These are phyloP conservation scores for Drosophila triauraria DNA, from an alignment of 1,140 invertebrate species.

Conservation along the genomic window DNA sequence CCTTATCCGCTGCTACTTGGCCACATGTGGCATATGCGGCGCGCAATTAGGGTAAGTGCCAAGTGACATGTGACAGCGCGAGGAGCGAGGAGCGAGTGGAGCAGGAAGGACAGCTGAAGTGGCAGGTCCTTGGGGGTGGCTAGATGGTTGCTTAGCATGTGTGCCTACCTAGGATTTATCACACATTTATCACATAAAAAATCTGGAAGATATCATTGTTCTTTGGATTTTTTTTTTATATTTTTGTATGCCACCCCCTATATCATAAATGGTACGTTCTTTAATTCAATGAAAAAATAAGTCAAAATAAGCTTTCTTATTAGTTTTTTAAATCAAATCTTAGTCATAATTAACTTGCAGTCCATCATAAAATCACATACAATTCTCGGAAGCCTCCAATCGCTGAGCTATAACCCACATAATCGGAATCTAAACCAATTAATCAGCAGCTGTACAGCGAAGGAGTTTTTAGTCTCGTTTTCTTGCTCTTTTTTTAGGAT, in stretches of 20 bases:
- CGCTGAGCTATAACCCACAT: conserved; percentile 18
- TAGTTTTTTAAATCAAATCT: neutral
- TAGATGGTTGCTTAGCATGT: conserved; percentile 9
- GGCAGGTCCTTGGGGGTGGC: conserved; percentile 29
- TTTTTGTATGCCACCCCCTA: too few species aligned
- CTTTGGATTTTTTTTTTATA: too few species aligned
- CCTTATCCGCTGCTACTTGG: conserved; percentile 37
- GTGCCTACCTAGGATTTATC: conserved; percentile 9
- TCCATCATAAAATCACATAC: neutral
- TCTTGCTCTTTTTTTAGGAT: conserved; percentile 12
- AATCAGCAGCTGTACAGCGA: conserved; percentile 52
- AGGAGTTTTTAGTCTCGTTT: conserved; percentile 11
- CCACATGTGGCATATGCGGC: conserved; percentile 58
- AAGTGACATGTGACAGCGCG: conserved; percentile 65
- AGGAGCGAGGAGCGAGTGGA: neutral
- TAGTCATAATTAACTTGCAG: conserved; percentile 4
- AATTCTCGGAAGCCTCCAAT: conserved; percentile 5
- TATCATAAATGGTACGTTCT: too few species aligned
- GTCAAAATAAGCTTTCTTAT: too few species aligned
- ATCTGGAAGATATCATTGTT: neutral
- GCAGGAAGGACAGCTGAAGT: conserved; percentile 34
- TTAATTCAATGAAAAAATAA: too few species aligned
- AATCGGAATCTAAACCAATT: conserved; percentile 76
- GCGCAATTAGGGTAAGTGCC: conserved; percentile 67
- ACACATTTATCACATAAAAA: neutral